These are phyloP conservation scores for Sparus aurata DNA, from an alignment of 2,797 vertebrate species.

Conservation along the genomic window DNA sequence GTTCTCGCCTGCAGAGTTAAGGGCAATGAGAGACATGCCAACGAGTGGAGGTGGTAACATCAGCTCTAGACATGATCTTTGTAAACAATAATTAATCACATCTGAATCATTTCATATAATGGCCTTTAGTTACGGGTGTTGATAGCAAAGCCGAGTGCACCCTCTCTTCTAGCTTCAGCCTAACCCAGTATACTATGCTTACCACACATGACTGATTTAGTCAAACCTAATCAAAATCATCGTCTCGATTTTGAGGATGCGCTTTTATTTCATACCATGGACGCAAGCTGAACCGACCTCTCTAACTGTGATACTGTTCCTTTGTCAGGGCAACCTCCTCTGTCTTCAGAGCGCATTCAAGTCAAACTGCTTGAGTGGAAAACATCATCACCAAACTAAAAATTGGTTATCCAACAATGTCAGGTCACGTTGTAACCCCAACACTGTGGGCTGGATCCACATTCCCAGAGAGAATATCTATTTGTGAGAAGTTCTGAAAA, in stretches of 20 bases:
- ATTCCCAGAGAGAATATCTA: constrained; percentile 59
- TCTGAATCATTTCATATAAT: constrained; percentile 7
- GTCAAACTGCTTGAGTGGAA: constrained; percentile 36
- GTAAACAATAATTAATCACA: constrained; percentile 19
- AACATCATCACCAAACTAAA: constrained; percentile 31
- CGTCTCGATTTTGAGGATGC: neutral
- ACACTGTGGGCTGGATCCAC: constrained; percentile 36
- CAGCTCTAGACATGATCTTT: too few relatives aligned
- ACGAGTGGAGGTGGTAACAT: too few relatives aligned
- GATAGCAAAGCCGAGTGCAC: neutral
- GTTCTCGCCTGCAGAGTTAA: too few relatives aligned
- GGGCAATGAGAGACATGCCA: too few relatives aligned
- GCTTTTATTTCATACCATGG: constrained; percentile 2
- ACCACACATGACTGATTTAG: constrained; percentile 30
- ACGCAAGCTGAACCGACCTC: constrained; percentile 9
- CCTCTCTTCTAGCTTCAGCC: constrained; percentile 9
- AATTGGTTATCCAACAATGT: constrained; percentile 50
- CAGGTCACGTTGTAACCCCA: constrained; percentile 50
- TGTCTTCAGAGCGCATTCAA: constrained; percentile 24
- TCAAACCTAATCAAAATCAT: constrained; percentile 37
- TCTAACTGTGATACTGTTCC: constrained; percentile 17
- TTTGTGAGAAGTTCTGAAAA: constrained; percentile 50
- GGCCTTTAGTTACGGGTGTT: neutral
- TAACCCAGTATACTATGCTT: constrained; percentile 12
- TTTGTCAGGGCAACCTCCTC: constrained; percentile 29